These are phyloP conservation scores for Limonius californicus DNA, from an alignment of 1,140 invertebrate genomes.

Conservation along the genomic window DNA sequence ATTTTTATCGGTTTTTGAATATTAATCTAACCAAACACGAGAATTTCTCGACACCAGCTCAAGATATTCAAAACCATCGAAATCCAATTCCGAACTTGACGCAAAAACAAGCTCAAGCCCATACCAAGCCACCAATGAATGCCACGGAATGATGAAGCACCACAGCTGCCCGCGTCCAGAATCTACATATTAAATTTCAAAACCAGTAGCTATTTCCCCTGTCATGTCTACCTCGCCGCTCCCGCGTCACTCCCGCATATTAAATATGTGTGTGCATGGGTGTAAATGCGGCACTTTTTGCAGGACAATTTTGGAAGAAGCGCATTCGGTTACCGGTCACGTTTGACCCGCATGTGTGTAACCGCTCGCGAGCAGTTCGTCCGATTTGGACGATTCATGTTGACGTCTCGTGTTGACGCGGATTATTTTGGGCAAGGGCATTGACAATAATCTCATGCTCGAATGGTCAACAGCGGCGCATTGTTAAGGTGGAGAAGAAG, in stretches of 20 bases:
- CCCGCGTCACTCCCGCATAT: background rate
- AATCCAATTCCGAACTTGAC: too few species aligned
- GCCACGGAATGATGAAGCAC: background rate
- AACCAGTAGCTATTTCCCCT: conserved; percentile 23
- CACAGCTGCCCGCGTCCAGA: conserved; percentile 13
- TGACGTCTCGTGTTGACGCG: background rate
- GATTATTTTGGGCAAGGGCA: background rate
- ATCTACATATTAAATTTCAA: conserved; percentile 26
- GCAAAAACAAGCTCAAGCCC: too few species aligned
- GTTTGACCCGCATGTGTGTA: background rate
- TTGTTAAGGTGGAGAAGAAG: background rate
- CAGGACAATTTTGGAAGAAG: too few species aligned
- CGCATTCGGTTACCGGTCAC: background rate
- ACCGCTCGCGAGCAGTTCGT: background rate
- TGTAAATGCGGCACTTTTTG: too few species aligned
- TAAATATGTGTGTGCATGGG: background rate
- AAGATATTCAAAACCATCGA: too few species aligned
- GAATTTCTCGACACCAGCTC: too few species aligned
- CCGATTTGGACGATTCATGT: background rate
- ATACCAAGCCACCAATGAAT: background rate
- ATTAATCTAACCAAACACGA: too few species aligned
- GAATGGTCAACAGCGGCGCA: background rate
- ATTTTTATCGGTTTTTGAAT: too few species aligned
- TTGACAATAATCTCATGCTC: background rate
- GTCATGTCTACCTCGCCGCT: conserved; percentile 13